phyloP scores from a whole-genome alignment of 2,797 vertebrate species.

The Sorex maritimensis region DNA sequence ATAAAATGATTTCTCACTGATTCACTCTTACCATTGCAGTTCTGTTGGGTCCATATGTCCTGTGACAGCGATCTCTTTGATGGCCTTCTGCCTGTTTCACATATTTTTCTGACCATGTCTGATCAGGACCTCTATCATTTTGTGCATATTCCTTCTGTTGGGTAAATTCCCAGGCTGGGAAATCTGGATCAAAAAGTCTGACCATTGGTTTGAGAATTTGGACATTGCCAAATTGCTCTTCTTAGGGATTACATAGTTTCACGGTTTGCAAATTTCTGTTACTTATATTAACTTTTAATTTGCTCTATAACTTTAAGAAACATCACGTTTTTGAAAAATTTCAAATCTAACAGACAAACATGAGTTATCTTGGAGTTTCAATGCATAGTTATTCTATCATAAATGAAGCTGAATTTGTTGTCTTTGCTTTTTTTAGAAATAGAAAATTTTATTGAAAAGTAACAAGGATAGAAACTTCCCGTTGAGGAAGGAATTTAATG shows the following conservation, averaged over 20 bases:
- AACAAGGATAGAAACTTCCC: no score
- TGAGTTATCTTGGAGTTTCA: slow-evolving; percentile 7
- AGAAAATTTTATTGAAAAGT: no score
- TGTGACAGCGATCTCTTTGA: neutral
- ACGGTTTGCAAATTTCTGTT: neutral
- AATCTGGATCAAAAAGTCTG: neutral
- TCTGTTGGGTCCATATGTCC: neutral
- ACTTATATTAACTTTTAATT: slow-evolving; percentile 1
- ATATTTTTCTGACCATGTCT: neutral
- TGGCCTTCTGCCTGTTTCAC: neutral
- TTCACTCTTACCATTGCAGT: neutral
- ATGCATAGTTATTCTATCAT: slow-evolving; percentile 17
- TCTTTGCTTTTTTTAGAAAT: no score
- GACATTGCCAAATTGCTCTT: slow-evolving; percentile 9
- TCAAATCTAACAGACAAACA: slow-evolving; percentile 2
- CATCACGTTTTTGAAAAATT: slow-evolving; percentile 15
- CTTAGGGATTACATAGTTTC: neutral
- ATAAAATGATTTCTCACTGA: neutral
- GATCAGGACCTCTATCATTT: neutral
- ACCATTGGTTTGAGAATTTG: slow-evolving; percentile 18
- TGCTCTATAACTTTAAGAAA: slow-evolving; percentile 2
- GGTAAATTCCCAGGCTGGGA: neutral
- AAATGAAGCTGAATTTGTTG: neutral
- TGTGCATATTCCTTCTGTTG: neutral
- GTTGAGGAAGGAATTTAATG: no score